Evolutionary conservation across 2,113 vertebrate genomes (phyloP).

Genomic region (Chaetodon trifascialis): DNA sequence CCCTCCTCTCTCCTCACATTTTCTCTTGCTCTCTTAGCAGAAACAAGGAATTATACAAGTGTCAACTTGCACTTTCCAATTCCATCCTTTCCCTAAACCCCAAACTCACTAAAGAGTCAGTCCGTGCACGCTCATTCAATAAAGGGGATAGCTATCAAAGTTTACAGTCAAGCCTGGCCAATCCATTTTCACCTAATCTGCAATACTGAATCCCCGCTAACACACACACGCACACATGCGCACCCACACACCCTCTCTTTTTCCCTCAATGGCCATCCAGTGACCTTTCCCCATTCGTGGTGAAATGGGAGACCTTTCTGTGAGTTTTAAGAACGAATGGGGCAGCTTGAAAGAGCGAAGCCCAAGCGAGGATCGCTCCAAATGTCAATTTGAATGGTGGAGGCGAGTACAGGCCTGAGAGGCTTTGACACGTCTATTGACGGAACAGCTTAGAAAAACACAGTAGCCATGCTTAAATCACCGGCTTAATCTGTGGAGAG

Average conservation of each 20-base stretch:
- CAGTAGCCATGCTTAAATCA: conserved; percentile 63
- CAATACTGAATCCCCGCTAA: conserved; percentile 32
- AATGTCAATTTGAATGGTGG: conserved; percentile 83
- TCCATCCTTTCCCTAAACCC: conserved; percentile 38
- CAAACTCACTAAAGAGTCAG: conserved; percentile 56
- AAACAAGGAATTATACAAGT: conserved; percentile 63
- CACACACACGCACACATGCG: neutral
- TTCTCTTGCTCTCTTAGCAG: conserved; percentile 47
- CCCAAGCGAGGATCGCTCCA: conserved; percentile 74
- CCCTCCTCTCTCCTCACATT: conserved; percentile 32
- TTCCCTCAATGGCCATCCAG: conserved; percentile 56
- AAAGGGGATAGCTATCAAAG: conserved; percentile 59
- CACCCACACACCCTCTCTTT: conserved; percentile 17
- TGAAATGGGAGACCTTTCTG: conserved; percentile 70
- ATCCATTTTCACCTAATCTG: conserved; percentile 79
- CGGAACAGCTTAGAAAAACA: conserved; percentile 67
- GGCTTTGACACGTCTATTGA: conserved; percentile 73
- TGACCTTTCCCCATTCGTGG: conserved; percentile 71
- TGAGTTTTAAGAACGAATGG: conserved; percentile 52
- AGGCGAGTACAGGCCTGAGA: conserved; percentile 69
- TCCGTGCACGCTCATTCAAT: conserved; percentile 40
- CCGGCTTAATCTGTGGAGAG: conserved; percentile 53
- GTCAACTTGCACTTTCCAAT: conserved; percentile 54
- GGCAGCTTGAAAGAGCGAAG: conserved; percentile 65
- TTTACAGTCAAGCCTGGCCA: conserved; percentile 67